These are phyloP conservation scores for Boloria euphrosyne DNA, from an alignment of 2,888 invertebrate species.

Conservation along the genomic window DNA sequence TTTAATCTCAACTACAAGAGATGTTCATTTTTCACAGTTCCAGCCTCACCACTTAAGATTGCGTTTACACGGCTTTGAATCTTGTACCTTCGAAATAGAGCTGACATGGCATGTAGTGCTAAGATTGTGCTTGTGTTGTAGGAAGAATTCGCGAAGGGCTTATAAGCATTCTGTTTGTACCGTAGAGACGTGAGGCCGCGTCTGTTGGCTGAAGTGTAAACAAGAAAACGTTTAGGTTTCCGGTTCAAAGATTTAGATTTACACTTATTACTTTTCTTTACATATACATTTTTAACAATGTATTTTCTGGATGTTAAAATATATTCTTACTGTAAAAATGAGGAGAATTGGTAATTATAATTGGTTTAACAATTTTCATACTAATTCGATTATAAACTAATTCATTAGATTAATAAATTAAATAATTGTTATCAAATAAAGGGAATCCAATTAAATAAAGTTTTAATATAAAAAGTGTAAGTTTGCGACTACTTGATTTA, in stretches of 20 bases:
- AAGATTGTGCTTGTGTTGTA: constrained; percentile 45
- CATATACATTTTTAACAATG: background rate
- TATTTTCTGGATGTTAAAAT: background rate
- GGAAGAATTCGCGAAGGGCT: constrained; percentile 63
- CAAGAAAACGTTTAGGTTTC: constrained; percentile 18
- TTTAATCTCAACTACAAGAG: constrained; percentile 74
- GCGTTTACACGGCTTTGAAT: constrained; percentile 44
- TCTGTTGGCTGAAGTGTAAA: constrained; percentile 15
- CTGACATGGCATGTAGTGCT: constrained; percentile 24
- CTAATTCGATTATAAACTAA: too few relatives aligned
- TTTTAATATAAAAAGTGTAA: too few relatives aligned
- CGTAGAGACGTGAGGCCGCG: constrained; percentile 23
- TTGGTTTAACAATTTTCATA: too few relatives aligned
- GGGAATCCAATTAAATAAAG: too few relatives aligned
- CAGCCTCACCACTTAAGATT: constrained; percentile 42
- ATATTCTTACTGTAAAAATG: background rate
- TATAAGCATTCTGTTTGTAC: constrained; percentile 53
- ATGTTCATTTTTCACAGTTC: constrained; percentile 74
- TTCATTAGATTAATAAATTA: too few relatives aligned
- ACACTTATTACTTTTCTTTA: constrained; percentile 2
- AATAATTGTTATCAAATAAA: too few relatives aligned
- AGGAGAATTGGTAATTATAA: background rate
- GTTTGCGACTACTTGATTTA: too few relatives aligned
- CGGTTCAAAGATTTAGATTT: constrained; percentile 10
- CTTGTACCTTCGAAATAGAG: constrained; percentile 45